Evolutionary conservation across 2,888 invertebrate species (phyloP).

Genomic region (Amitus sp.): DNA sequence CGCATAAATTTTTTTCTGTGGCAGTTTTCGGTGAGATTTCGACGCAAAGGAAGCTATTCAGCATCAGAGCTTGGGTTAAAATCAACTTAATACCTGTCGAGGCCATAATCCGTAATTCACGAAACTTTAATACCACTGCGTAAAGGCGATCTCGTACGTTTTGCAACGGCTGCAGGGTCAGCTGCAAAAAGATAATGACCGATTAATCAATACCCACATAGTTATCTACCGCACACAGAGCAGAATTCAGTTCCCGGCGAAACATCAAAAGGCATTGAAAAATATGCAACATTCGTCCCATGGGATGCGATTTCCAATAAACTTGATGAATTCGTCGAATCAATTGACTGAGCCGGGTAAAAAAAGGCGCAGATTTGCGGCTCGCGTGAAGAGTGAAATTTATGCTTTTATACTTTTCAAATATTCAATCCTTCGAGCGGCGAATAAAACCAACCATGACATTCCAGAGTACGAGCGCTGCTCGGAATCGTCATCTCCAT

Average conservation of each 20-base stretch:
- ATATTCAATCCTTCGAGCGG: conserved; percentile 30
- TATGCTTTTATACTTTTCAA: conserved; percentile 32
- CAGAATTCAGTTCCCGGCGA: conserved; percentile 1
- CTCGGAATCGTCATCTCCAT: conserved; percentile 27
- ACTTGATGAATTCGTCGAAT: conserved; percentile 27
- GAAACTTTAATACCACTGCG: conserved; percentile 22
- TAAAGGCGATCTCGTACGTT: conserved; percentile 31
- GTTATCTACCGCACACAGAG: conserved; percentile 27
- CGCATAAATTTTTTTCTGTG: too few relatives aligned
- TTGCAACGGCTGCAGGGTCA: conserved; percentile 29
- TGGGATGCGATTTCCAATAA: not conserved
- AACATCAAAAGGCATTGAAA: too few relatives aligned
- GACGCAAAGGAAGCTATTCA: too few relatives aligned
- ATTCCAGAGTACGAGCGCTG: conserved; percentile 29
- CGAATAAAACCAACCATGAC: conserved; percentile 23
- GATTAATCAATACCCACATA: conserved; percentile 38
- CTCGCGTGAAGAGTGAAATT: conserved; percentile 34
- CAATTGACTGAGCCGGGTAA: conserved; percentile 17
- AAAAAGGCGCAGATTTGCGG: too few relatives aligned
- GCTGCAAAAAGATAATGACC: conserved; percentile 33
- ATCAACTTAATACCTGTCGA: conserved; percentile 29
- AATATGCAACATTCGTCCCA: not conserved
- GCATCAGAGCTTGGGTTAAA: conserved; percentile 23
- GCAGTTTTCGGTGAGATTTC: too few relatives aligned
- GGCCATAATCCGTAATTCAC: conserved; percentile 28